A percentile compares a stretch with the other conserved stretches of the same genome.
These are phyloP conservation scores for Callosobruchus maculatus DNA, from an alignment of 2,888 invertebrate species.

Conservation along the genomic window DNA sequence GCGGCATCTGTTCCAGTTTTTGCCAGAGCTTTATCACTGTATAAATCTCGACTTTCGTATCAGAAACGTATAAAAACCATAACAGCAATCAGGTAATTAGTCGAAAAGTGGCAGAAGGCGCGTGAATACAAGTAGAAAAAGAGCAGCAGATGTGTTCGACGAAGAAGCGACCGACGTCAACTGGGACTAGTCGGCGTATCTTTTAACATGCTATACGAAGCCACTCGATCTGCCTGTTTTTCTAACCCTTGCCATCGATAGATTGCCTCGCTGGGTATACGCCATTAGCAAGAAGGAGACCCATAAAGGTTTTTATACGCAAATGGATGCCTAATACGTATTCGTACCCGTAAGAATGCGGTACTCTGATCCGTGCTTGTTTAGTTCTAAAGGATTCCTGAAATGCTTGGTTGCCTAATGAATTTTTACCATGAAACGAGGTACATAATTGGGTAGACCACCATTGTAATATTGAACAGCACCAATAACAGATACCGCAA, in stretches of 20 bases:
- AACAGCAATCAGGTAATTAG: background rate
- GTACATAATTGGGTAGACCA: no score
- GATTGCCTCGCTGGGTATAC: background rate
- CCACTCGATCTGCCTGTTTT: background rate
- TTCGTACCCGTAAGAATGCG: background rate
- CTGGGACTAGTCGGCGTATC: background rate
- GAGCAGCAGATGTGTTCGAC: background rate
- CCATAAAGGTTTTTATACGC: background rate
- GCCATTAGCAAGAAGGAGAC: background rate
- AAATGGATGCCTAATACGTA: background rate
- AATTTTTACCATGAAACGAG: background rate
- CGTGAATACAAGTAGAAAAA: background rate
- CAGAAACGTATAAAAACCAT: background rate
- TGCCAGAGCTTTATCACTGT: background rate
- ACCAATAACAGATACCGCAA: no score
- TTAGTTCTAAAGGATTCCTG: background rate
- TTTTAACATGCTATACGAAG: background rate
- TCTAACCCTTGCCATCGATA: background rate
- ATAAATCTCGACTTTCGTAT: background rate
- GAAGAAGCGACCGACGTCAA: background rate
- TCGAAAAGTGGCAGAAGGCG: background rate
- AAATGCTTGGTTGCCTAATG: background rate
- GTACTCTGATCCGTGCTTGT: background rate
- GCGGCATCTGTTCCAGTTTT: background rate
- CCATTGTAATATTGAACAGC: no score